A percentile compares a stretch with the other conserved stretches of the same genome.
Conservation (phyloP, 2,113 vertebrate species). For the Upupa epops region DNA sequence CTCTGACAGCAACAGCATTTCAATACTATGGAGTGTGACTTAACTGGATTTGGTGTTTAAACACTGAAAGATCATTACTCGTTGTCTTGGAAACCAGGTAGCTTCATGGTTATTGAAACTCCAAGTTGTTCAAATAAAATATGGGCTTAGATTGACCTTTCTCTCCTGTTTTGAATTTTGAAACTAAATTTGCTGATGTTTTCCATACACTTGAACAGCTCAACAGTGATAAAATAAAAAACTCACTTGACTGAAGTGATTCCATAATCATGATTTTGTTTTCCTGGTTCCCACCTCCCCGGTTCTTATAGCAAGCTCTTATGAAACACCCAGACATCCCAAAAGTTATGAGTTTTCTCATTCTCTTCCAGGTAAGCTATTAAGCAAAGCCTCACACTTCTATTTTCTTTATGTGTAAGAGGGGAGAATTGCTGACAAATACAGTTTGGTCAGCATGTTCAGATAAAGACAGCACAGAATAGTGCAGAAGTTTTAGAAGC, state of each 20-base stretch:
- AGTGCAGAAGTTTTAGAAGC: background rate
- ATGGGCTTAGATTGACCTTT: background rate
- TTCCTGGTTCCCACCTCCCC: background rate
- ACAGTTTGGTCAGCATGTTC: background rate
- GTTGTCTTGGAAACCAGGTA: background rate
- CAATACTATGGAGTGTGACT: background rate
- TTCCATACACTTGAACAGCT: background rate
- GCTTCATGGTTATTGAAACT: background rate
- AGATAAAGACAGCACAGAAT: background rate
- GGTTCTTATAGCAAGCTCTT: background rate
- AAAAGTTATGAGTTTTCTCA: background rate
- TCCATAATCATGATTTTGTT: background rate
- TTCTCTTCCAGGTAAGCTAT: background rate
- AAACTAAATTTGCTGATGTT: background rate
- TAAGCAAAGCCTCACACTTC: background rate
- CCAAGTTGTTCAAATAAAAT: background rate
- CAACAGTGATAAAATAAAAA: background rate
- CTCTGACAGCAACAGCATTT: background rate
- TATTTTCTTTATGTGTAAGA: background rate
- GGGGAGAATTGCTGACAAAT: background rate
- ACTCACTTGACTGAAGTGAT: background rate
- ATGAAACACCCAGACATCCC: background rate
- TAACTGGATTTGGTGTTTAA: background rate
- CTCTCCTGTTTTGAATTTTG: background rate
- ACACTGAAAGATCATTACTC: background rate